Evolutionary conservation across 2,888 invertebrate species (phyloP).

Genomic region (Drosophila eohydei): DNA sequence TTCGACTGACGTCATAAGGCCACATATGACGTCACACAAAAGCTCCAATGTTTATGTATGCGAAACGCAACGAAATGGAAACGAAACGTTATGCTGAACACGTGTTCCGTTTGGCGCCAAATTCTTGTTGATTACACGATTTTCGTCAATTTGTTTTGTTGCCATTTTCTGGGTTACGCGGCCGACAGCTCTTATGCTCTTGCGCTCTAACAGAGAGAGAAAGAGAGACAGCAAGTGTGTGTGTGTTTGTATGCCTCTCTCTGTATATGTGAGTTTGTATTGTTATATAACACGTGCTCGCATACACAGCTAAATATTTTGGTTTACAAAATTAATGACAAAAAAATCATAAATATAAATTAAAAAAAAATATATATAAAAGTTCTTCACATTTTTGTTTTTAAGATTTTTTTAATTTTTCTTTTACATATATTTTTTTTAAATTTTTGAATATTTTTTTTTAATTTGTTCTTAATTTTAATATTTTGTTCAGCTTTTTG

Average conservation of each 20-base stretch:
- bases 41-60: slow-evolving; percentile 69
- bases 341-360: background rate
- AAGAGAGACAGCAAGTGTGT: background rate
- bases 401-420: background rate
- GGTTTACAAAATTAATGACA: background rate
- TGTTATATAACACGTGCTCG: slow-evolving; percentile 72
- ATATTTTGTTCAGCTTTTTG: background rate
- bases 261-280: slow-evolving; percentile 10
- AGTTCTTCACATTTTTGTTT: no score
- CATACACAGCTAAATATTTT: slow-evolving; percentile 28
- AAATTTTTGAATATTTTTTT: background rate
- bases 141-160: slow-evolving; percentile 57
- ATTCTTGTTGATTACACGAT: slow-evolving; percentile 49
- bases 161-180: slow-evolving; percentile 73
- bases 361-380: no score
- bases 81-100: slow-evolving; percentile 38
- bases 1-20: slow-evolving; percentile 65
- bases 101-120: slow-evolving; percentile 76
- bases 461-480: no score
- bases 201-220: slow-evolving; percentile 1
- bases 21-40: slow-evolving; percentile 72
- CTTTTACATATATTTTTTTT: background rate
- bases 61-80: slow-evolving; percentile 49
- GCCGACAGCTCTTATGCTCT: slow-evolving; percentile 35
- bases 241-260: background rate